Conservation (phyloP, 2,797 vertebrate genomes). For the Anomalospiza imberbis region DNA sequence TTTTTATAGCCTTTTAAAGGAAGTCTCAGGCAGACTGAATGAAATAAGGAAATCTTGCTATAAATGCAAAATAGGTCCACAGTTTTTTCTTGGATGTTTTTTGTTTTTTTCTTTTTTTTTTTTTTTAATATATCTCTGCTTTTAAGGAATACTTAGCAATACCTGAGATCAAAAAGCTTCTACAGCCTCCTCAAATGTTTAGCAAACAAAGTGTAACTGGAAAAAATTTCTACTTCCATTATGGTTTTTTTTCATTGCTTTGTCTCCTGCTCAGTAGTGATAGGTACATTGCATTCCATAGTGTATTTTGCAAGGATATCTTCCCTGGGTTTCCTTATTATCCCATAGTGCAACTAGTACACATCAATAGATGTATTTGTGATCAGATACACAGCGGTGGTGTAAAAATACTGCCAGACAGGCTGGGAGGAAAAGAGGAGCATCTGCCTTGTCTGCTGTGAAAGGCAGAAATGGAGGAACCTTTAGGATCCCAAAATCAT, state of each 20-base stretch:
- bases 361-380: accelerated
- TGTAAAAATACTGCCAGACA: background rate
- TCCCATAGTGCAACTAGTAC: background rate
- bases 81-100: background rate
- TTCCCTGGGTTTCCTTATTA: background rate
- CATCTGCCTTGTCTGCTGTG: background rate
- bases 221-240: background rate
- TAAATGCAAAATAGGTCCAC: background rate
- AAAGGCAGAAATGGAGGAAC: background rate
- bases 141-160: background rate
- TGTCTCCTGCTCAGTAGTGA: background rate
- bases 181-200: background rate
- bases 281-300: background rate
- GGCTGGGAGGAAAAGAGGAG: background rate
- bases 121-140: background rate
- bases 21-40: background rate
- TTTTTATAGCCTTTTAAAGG: background rate
- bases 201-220: background rate
- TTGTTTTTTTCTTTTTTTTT: too few species aligned
- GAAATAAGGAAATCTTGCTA: background rate
- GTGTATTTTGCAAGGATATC: background rate
- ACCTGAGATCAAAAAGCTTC: background rate
- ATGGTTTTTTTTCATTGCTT: background rate
- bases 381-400: background rate
- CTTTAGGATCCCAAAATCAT: accelerated